Evolutionary conservation across 2,797 vertebrate genomes (phyloP).

Genomic region (Gymnoscopelus microlampas): DNA sequence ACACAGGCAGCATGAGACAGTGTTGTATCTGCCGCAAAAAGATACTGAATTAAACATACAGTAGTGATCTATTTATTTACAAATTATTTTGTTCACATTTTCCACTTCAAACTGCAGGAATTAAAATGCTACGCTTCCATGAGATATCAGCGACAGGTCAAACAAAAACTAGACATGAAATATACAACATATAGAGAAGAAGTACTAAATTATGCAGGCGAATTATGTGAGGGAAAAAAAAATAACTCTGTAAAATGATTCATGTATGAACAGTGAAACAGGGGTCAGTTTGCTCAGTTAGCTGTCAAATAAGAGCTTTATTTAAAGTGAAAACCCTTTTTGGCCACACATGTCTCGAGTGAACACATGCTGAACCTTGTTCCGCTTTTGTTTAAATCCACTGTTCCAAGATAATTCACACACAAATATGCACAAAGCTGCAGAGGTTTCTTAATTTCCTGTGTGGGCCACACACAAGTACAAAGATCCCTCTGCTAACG

Average conservation of each 20-base stretch:
- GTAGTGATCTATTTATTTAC: not conserved
- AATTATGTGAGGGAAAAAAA: not conserved
- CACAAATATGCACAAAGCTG: slow-evolving; percentile 84
- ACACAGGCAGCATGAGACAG: too few species aligned
- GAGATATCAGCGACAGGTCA: not conserved
- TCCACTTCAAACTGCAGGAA: not conserved
- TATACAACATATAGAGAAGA: not conserved
- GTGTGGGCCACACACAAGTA: slow-evolving; percentile 82
- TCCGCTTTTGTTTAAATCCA: slow-evolving; percentile 80
- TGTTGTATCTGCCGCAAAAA: not conserved
- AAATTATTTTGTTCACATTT: not conserved
- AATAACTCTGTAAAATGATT: slow-evolving; percentile 10
- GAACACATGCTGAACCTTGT: slow-evolving; percentile 74
- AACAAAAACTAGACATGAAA: too few species aligned
- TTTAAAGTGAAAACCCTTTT: slow-evolving; percentile 35
- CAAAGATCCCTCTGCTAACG: slow-evolving; percentile 62
- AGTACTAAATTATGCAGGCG: not conserved
- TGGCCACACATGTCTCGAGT: slow-evolving; percentile 63
- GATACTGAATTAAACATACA: not conserved
- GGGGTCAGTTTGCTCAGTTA: not conserved
- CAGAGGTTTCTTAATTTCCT: slow-evolving; percentile 87
- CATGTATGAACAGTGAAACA: slow-evolving; percentile 27
- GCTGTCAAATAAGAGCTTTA: slow-evolving; percentile 28
- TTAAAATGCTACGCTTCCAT: not conserved
- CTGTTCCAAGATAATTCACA: slow-evolving; percentile 82